phyloP scores from a whole-genome alignment of 2,797 vertebrate species.

The Melanotaenia boesemani region DNA sequence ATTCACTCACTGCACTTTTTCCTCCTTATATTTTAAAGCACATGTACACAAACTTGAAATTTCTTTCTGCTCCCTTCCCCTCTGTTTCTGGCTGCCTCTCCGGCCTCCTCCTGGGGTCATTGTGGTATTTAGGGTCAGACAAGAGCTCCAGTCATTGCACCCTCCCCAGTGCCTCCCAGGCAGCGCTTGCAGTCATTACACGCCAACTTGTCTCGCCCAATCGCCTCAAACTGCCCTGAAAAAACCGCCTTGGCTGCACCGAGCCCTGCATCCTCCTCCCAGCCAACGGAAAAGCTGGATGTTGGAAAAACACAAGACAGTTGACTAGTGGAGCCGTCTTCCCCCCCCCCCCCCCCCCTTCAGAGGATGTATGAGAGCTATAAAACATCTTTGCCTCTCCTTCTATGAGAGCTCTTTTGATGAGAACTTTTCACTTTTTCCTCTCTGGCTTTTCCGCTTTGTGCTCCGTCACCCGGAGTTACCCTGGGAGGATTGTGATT shows the following conservation, averaged over 20 bases:
- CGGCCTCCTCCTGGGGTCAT: constrained; percentile 81
- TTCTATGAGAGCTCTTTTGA: constrained; percentile 56
- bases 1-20: constrained; percentile 36
- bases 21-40: constrained; percentile 21
- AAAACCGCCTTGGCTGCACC: constrained; percentile 87
- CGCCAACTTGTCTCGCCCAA: constrained; percentile 80
- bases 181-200: constrained; percentile 66
- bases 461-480: constrained; percentile 68
- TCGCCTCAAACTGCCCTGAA: constrained; percentile 83
- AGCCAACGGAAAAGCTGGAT: constrained; percentile 87
- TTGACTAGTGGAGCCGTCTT: constrained; percentile 47
- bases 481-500: constrained; percentile 74
- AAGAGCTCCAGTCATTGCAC: constrained; percentile 86
- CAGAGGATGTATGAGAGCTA: constrained; percentile 47
- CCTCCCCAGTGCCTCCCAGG: constrained; percentile 81
- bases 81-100: constrained; percentile 74
- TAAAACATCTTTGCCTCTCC: constrained; percentile 62
- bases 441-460: constrained; percentile 62
- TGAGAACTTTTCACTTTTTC: constrained; percentile 74
- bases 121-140: constrained; percentile 90
- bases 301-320: constrained; percentile 78
- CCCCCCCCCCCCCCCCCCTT: background rate
- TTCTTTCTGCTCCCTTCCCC: constrained; percentile 28
- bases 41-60: constrained; percentile 26
- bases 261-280: constrained; percentile 80